Base-by-base conservation (phyloP, 92 coral and sea anemone genomes). In the Siderastrea radians region DNA sequence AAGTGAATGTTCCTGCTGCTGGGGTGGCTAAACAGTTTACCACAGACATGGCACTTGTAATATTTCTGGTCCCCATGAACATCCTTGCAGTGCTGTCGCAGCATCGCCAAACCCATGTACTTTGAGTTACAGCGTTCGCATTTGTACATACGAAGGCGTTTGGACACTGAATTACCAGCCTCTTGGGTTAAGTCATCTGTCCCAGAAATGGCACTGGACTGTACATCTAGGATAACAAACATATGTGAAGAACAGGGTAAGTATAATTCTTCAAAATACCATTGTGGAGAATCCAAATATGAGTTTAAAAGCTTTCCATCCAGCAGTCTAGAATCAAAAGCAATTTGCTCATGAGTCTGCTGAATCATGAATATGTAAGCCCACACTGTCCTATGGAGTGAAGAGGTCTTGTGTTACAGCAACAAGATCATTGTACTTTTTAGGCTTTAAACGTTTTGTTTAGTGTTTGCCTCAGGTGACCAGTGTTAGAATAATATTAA, bases 1-100 rank as follows among this genome's bases (percentile, higher is more conserved):
- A 97, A 92, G 84, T 97, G 99, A 79, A 97, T 95, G 81, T 97
- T 96, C 26, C 99, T 85, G 89, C 98, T 97, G 88, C 98, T 97
- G 15, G 98, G 99, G 61, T 97, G 98, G 57, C 95, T 93, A 76
- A 97, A 97, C 63, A 92, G 91, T 79, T 97, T 97, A 58, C 93
- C 93, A 46, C 99, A 97, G 12, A 97, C 98, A 80, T 94, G 90
- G 57, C 99, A 97, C 78, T 97, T 94, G 89, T 97, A 97, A 86
- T 94, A 92, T 85, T 94, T 95, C 80, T 95, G 98, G 77, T 92
- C 99, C 9, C 96, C 95, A 77, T 97, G 99, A 47, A 94, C 87
- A 51, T 91, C 82, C 49, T 90, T 90, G 82, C 95, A 92, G 76
- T 97, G 99, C 46, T 92, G 87, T 6, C 98, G 97, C 26, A 94